phyloP scores from a whole-genome alignment of 2,888 invertebrate species.

The Schizaphis graminum region DNA sequence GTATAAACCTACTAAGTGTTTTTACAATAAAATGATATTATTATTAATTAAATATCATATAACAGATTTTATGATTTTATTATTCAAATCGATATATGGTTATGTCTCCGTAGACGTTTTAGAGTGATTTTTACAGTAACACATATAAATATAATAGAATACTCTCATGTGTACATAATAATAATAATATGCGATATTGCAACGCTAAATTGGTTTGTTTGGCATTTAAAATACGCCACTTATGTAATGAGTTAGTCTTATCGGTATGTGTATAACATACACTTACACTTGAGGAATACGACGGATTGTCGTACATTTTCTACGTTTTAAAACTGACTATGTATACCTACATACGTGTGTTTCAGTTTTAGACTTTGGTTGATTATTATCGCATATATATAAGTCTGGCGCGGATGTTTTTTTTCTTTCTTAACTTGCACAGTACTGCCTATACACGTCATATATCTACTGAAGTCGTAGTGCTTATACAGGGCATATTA shows the following conservation, averaged over 20 bases:
- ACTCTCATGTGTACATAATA: not conserved
- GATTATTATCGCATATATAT: conserved; percentile 28
- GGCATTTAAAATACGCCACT: conserved; percentile 31
- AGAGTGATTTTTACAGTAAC: not conserved
- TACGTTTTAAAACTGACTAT: not conserved
- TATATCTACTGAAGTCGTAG: not conserved
- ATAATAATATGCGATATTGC: not conserved
- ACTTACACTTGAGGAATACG: not conserved
- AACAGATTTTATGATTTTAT: not conserved
- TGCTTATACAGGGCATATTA: not conserved
- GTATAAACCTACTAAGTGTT: not conserved
- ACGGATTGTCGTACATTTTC: not conserved
- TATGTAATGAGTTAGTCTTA: conserved; percentile 15
- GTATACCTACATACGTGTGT: not conserved
- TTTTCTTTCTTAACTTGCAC: not conserved
- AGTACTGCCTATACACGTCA: not conserved
- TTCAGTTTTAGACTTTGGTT: conserved; percentile 16
- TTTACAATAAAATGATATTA: not conserved
- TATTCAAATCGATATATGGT: not conserved
- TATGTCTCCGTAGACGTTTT: not conserved
- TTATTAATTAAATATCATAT: not conserved
- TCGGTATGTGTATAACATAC: not conserved
- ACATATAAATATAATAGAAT: not conserved
- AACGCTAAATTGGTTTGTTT: not conserved
- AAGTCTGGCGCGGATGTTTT: not conserved